These are phyloP conservation scores for Oreortyx pictus DNA, from an alignment of 2,797 vertebrate genomes.

Conservation along the genomic window DNA sequence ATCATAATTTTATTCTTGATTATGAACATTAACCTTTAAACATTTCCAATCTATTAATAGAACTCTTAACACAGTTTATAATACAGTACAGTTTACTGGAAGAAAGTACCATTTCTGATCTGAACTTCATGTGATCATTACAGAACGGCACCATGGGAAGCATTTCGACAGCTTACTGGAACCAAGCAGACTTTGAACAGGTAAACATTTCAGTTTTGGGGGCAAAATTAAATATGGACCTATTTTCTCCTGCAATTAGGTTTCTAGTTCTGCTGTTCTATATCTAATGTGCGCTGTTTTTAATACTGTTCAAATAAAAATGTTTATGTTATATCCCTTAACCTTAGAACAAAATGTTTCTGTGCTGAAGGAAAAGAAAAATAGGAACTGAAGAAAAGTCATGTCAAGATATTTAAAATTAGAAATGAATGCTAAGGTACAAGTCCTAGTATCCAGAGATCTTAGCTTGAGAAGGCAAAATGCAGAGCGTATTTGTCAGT, in stretches of 20 bases:
- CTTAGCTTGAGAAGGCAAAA: neutral
- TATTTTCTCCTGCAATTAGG: neutral
- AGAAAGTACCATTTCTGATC: slow-evolving; percentile 24
- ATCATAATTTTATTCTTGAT: neutral
- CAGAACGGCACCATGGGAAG: slow-evolving; percentile 60
- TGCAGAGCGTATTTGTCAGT: neutral
- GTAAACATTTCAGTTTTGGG: slow-evolving; percentile 20
- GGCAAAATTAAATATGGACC: neutral
- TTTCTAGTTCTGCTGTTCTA: neutral
- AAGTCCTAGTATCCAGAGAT: neutral
- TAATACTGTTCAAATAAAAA: neutral
- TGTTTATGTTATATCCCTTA: neutral
- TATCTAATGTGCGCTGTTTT: neutral
- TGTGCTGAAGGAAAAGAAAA: neutral
- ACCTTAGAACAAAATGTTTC: neutral
- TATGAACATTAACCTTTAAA: neutral
- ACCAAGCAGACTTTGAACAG: slow-evolving; percentile 52
- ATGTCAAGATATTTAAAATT: neutral
- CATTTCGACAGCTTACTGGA: slow-evolving; percentile 63
- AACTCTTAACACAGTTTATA: neutral
- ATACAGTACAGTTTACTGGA: slow-evolving; percentile 2
- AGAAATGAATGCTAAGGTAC: neutral
- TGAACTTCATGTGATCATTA: slow-evolving; percentile 41
- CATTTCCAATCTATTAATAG: neutral
- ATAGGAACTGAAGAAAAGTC: neutral